phyloP scores from a whole-genome alignment of 2,888 invertebrate species.

The Vanessa cardui region DNA sequence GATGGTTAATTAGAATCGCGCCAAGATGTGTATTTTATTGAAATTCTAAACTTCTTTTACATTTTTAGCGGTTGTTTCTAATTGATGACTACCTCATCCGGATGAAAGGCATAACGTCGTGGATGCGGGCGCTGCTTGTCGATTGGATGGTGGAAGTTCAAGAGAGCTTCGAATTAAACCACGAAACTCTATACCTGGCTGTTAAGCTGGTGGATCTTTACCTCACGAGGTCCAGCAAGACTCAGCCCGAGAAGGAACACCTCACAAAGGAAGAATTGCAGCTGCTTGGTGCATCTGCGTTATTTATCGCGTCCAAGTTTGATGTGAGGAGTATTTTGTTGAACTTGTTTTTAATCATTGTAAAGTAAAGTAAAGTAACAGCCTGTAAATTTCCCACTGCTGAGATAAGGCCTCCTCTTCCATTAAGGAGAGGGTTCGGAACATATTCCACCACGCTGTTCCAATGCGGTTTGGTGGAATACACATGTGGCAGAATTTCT shows the following conservation, averaged over 20 bases:
- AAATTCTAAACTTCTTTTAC: conserved; percentile 10
- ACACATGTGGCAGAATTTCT: too few relatives aligned
- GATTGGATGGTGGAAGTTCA: conserved; percentile 99
- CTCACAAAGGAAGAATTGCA: conserved; percentile 93
- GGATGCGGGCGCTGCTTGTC: conserved; percentile 96
- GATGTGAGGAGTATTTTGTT: conserved; percentile 86
- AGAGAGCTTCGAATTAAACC: conserved; percentile 98
- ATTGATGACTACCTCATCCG: conserved; percentile 91
- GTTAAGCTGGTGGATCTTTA: conserved; percentile 97
- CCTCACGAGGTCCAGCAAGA: conserved; percentile 76
- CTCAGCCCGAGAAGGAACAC: conserved; percentile 69
- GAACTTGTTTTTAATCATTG: background rate
- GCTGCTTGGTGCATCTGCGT: conserved; percentile 94
- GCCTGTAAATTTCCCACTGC: too few relatives aligned
- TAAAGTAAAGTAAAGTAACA: too few relatives aligned
- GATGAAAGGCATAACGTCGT: conserved; percentile 90
- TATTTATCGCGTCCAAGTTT: conserved; percentile 97
- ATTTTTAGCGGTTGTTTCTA: conserved; percentile 84
- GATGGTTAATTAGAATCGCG: too few relatives aligned
- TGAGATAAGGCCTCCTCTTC: too few relatives aligned
- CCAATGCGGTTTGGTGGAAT: too few relatives aligned
- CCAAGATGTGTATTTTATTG: background rate
- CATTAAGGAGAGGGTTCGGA: too few relatives aligned
- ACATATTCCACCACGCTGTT: too few relatives aligned
- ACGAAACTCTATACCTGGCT: conserved; percentile 98